These are phyloP conservation scores for Aplysia californica DNA, from an alignment of 1,140 invertebrate genomes.

Conservation along the genomic window DNA sequence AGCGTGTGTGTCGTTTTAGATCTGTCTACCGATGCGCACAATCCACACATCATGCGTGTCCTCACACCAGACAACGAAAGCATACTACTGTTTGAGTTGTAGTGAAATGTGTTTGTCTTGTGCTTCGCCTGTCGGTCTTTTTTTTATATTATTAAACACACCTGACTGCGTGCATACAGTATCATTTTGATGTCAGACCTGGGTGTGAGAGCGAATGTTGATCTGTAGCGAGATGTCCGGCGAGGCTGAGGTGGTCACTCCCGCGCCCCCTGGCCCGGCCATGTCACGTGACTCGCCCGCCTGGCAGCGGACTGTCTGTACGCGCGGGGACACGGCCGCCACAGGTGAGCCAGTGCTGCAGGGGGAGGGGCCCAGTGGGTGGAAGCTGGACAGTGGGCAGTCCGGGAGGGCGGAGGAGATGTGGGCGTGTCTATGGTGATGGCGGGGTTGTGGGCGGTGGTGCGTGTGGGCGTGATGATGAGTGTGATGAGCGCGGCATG, in stretches of 20 bases:
- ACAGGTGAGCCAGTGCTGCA: not conserved
- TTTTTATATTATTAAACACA: too few relatives aligned
- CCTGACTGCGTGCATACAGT: too few relatives aligned
- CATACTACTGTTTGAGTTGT: too few relatives aligned
- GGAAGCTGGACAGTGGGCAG: not conserved
- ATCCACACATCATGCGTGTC: too few relatives aligned
- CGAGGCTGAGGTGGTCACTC: not conserved
- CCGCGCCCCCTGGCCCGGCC: not conserved
- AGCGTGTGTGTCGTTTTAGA: too few relatives aligned
- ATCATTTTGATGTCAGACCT: too few relatives aligned
- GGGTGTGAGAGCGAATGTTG: too few relatives aligned
- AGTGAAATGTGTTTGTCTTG: too few relatives aligned
- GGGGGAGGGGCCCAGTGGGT: not conserved
- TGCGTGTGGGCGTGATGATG: not conserved
- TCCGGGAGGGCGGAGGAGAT: not conserved
- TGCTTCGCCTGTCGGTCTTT: too few relatives aligned
- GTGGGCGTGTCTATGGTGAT: not conserved
- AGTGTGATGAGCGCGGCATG: not conserved
- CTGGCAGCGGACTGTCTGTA: not conserved
- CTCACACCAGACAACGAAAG: too few relatives aligned
- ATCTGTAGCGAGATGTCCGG: not conserved
- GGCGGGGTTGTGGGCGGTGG: not conserved
- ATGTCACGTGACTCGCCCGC: slow-evolving; percentile 6
- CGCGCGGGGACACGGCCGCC: not conserved
- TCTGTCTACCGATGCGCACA: too few relatives aligned